These are phyloP conservation scores for Drosophila recens DNA, from an alignment of 2,888 invertebrate genomes.

Conservation along the genomic window DNA sequence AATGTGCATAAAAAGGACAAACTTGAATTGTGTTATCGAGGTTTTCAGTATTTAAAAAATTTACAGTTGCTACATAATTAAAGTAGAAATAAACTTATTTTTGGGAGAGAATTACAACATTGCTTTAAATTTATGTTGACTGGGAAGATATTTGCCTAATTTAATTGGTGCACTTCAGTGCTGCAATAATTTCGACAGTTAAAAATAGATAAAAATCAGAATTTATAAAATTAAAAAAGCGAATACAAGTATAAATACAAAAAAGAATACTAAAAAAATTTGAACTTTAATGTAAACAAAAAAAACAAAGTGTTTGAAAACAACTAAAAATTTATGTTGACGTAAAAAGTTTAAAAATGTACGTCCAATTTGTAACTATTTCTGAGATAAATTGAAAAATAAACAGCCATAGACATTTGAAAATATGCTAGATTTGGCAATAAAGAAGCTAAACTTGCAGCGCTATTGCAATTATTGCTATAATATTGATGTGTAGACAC, in stretches of 20 bases:
- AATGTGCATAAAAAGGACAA: conserved; percentile 9
- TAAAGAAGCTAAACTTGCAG: not conserved
- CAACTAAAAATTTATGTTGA: no score
- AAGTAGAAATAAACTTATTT: not conserved
- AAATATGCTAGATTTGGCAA: not conserved
- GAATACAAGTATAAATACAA: not conserved
- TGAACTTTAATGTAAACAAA: not conserved
- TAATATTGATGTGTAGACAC: conserved; percentile 45
- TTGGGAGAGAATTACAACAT: not conserved
- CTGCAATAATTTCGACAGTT: not conserved
- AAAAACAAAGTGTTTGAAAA: not conserved
- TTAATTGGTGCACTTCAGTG: not conserved
- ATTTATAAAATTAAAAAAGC: not conserved
- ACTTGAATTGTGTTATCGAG: not conserved
- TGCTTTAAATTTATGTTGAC: not conserved
- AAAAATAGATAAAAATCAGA: not conserved
- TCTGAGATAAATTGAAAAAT: no score
- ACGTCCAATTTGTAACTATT: no score
- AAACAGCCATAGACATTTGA: not conserved
- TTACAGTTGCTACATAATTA: not conserved
- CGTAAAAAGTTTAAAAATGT: no score
- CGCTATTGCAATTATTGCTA: conserved; percentile 12
- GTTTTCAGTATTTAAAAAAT: not conserved
- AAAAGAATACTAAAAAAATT: not conserved
- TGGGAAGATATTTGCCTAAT: not conserved